These are phyloP conservation scores for Ostrea denselamellosa DNA, from an alignment of 1,140 invertebrate genomes.

Conservation along the genomic window DNA sequence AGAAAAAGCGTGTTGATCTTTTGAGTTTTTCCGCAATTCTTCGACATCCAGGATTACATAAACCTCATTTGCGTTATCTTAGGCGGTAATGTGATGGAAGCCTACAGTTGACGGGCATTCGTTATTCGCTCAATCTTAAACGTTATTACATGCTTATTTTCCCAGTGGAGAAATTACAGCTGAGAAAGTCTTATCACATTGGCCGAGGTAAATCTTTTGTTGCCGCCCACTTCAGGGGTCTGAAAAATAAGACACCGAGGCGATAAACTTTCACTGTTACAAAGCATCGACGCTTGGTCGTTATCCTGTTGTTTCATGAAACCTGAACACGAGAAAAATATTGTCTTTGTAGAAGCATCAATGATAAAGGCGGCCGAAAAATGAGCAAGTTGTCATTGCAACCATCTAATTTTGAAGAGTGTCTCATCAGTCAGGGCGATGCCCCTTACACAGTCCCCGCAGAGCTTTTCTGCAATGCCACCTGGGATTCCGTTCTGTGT, in stretches of 20 bases:
- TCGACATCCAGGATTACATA: slow-evolving; percentile 36
- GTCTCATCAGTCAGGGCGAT: slow-evolving; percentile 54
- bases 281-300: not conserved
- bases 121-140: slow-evolving; percentile 37
- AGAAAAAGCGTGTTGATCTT: slow-evolving; percentile 1
- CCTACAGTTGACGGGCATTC: slow-evolving; percentile 29
- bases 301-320: not conserved
- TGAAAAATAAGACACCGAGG: slow-evolving; percentile 31
- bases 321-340: not conserved
- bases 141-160: slow-evolving; percentile 12
- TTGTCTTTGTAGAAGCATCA: not conserved
- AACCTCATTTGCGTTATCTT: slow-evolving; percentile 37
- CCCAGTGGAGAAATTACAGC: not conserved
- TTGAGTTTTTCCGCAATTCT: slow-evolving; percentile 17
- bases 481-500: slow-evolving; percentile 57
- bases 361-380: not conserved
- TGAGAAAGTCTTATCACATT: slow-evolving; percentile 40
- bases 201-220: slow-evolving; percentile 31
- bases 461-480: slow-evolving; percentile 54
- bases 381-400: slow-evolving; percentile 40
- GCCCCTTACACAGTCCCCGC: slow-evolving; percentile 44
- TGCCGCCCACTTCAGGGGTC: slow-evolving; percentile 17
- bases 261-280: slow-evolving; percentile 17
- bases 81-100: slow-evolving; percentile 37
- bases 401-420: slow-evolving; percentile 51